A percentile compares a stretch with the other conserved stretches of the same genome.
Conservation (phyloP, 2,888 invertebrate species). For the Caenorhabditis drosophilae region DNA sequence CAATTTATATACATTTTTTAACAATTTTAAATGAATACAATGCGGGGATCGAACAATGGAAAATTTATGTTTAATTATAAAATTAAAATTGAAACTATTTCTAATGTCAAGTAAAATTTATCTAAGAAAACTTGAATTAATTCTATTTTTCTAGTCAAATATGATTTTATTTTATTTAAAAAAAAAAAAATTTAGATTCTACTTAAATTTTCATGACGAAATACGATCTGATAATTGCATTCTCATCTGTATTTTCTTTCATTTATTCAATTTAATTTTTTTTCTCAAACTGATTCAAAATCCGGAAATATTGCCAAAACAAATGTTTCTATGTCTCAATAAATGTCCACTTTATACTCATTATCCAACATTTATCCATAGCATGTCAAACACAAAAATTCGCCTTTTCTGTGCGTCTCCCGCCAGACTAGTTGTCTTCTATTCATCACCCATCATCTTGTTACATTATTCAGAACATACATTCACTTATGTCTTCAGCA, state of each 20-base stretch:
- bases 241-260: conserved; percentile 19
- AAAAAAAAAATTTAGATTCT: neutral
- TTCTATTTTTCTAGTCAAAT: neutral
- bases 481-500: conserved; percentile 9
- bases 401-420: too few relatives aligned
- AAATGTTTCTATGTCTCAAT: neutral
- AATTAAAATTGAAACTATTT: neutral
- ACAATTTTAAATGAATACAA: too few relatives aligned
- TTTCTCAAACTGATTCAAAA: conserved; percentile 9
- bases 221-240: conserved; percentile 62
- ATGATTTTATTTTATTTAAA: neutral
- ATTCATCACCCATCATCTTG: conserved; percentile 10
- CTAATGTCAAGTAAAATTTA: neutral
- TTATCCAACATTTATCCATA: conserved; percentile 39
- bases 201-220: conserved; percentile 17
- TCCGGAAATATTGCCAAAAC: conserved; percentile 6
- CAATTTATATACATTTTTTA: neutral
- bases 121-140: neutral
- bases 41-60: too few relatives aligned
- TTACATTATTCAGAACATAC: conserved; percentile 42
- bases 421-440: conserved; percentile 6
- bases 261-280: neutral
- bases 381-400: conserved; percentile 31
- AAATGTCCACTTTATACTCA: conserved; percentile 35
- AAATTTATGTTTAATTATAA: neutral